Evolutionary conservation across 1,140 invertebrate genomes (phyloP), one percentile per base, ranked within the genome.

Genomic region (Aleiodes sp.): DNA sequence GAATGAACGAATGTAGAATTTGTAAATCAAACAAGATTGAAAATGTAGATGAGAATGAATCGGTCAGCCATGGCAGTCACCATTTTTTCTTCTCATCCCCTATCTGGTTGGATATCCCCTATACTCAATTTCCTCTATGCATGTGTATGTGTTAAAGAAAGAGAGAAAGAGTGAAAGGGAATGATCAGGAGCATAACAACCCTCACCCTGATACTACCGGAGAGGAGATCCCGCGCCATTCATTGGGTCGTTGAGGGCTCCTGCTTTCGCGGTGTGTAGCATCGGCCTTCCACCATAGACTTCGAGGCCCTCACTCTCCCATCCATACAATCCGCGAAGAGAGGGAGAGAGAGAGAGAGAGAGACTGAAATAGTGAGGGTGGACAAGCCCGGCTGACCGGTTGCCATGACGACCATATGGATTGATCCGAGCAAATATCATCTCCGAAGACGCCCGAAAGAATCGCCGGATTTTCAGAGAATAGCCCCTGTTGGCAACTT

Each of bases 391-490:
- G 78, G 82, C 80, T 82, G 80, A 81, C 82, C 80, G 80, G 82
- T 83, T 81, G 74, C 83, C 76, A 84, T 84, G 80, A 80, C 77
- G 71, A 84, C 82, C 80, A 81, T 84, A 84, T 84, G 83, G 82
- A 84, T 84, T 84, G 83, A 84, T 84, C 81, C 83, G 81, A 82
- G 81, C 78, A 84, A 84, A 84, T 84, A 84, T 84, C 83, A 83
- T 84, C 82, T 83, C 78, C 77, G 78, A 83, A 83, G 81, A 84
- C 78, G 77, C 76, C 78, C 77, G 77, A 83, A 84, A 83, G 82
- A 84, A 83, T 83, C 78, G 78, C 79, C 75, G 79, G 82, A 82
- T 82, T 65, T 67, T 82, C 75, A 77, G 76, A 77, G 75, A 72
- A 78, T 76, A 73, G 76, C 74, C 75, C 73, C 72, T 74, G 46